Base-by-base conservation (phyloP, 2,113 vertebrate genomes). In the Spea multiplicata region DNA sequence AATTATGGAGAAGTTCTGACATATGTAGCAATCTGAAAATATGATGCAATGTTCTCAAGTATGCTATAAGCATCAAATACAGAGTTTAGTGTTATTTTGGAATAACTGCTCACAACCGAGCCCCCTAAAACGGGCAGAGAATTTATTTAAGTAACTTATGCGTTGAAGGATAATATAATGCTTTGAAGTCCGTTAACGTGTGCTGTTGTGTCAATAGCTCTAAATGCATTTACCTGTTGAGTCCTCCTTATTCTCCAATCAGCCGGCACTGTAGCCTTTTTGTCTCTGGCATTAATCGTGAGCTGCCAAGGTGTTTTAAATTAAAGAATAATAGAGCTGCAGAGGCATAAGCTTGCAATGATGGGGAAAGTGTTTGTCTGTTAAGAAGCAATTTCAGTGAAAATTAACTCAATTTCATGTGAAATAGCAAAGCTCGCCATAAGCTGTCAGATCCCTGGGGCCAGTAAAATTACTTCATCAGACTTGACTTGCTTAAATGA, bases 371-470 rank as follows among this genome's bases (percentile, higher is more conserved):
- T 92, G 88, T 91, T 92, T 93, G 89, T 92, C 91, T 91, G 87
- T 87, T 90, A 91, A 91, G 90, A 92, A 92, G 91, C 91, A 92
- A 93, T 94, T 93, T 92, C 90, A 88, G 89, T 0, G 84, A 91
- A 93, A 93, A 94, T 94, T 91, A 94, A 94, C 90, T 92, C 91
- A 89, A 91, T 93, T 93, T 90, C 88, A 88, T 89, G 71, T 80
- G 90, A 90, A 91, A 92, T 88, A 90, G 91, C 87, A 86, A 92
- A 89, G 87, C 88, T 90, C 86, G 71, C 88, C 89, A 86, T 89
- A 91, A 91, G 88, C 90, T 87, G 89, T 89, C 88, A 91, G 88
- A 87, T 91, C 88, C 90, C 89, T 12, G 82, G 89, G 89, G 91
- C 90, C 78, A 86, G 89, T 88, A 88, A 93, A 93, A 93, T 93